A percentile compares a stretch with the other conserved stretches of the same genome.
Conservation (phyloP, 2,888 invertebrate genomes). For the Cantharis flavilabris region DNA sequence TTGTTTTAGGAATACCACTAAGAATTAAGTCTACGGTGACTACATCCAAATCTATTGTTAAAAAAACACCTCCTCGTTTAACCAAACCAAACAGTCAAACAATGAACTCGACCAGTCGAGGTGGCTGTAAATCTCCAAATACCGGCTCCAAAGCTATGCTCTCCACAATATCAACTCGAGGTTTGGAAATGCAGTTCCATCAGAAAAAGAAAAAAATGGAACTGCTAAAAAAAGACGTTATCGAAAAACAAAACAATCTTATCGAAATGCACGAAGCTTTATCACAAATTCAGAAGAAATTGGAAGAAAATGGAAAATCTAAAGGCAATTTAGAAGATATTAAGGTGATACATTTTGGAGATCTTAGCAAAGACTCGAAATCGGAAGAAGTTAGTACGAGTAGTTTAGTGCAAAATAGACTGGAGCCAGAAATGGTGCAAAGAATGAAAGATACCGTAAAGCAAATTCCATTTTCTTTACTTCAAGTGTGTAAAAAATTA, state of each 20-base stretch:
- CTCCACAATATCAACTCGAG: not conserved
- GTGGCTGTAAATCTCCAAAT: not conserved
- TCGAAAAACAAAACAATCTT: constrained; percentile 48
- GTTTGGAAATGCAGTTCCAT: constrained; percentile 48
- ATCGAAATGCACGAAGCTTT: constrained; percentile 48
- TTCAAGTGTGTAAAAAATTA: constrained; percentile 47
- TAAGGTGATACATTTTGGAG: constrained; percentile 6
- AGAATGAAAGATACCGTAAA: constrained; percentile 47
- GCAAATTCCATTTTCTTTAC: constrained; percentile 45
- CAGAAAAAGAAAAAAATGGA: constrained; percentile 49
- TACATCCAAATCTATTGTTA: not conserved
- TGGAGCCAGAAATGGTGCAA: constrained; percentile 35
- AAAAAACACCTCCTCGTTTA: not conserved
- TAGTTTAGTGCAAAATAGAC: constrained; percentile 5
- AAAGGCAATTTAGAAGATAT: constrained; percentile 31
- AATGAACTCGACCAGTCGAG: not conserved
- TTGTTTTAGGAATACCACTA: constrained; percentile 13
- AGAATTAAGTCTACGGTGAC: not conserved
- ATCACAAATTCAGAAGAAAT: constrained; percentile 46
- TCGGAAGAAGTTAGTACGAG: not conserved
- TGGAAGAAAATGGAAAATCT: constrained; percentile 44
- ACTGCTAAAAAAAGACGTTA: constrained; percentile 45
- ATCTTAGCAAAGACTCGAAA: not conserved
- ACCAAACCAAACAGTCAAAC: not conserved
- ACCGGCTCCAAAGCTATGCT: not conserved